Evolutionary conservation across 2,888 invertebrate genomes (phyloP), one percentile per base, ranked within the genome.

Genomic region (Lithophane semibrunnea): DNA sequence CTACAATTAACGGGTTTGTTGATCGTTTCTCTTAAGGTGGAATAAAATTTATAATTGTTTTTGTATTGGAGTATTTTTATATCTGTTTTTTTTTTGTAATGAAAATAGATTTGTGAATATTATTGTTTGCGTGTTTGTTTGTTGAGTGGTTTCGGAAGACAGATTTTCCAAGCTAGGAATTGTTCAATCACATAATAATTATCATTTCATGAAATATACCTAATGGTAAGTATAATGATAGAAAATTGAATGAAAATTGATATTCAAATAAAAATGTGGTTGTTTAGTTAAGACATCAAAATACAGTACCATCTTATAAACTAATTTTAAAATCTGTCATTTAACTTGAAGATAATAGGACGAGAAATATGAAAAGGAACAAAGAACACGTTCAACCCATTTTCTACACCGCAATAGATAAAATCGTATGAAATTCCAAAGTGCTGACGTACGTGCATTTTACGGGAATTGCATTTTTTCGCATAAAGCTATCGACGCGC

Each of bases 391-490:
- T 65, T 72, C 49, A n/a, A 69, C 52, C 65, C 74, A 67, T 79
- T 79, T 65, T 37, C 52, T 12, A 52, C 52, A 56, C 37, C 47
- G 58, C 74, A 70, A 73, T 37, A 76, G 66, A 75, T 80, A 77
- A 79, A 86, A 82, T 75, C 73, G 58, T 75, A 64, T 77, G 61
- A 83, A 87, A 80, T 77, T 79, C 64, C 64, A 52, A 77, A 77
- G 68, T 75, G 68, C 73, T 80, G 68, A 72, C 78, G 76, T 54
- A 12, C 73, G 73, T 79, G 81, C 77, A 83, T 65, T 86, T 77
- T 66, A 71, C 63, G 44, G 37, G 67, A 79, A 86, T 83, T 77
- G 79, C 86, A 84, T 88, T 86, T 88, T 84, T 84, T 79, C 73
- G 13, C 65, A 74, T 70, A 77, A 76, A 85, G 66, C 73, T 58